Conservation (phyloP, 2,888 invertebrate genomes). For the Hemaris fuciformis region DNA sequence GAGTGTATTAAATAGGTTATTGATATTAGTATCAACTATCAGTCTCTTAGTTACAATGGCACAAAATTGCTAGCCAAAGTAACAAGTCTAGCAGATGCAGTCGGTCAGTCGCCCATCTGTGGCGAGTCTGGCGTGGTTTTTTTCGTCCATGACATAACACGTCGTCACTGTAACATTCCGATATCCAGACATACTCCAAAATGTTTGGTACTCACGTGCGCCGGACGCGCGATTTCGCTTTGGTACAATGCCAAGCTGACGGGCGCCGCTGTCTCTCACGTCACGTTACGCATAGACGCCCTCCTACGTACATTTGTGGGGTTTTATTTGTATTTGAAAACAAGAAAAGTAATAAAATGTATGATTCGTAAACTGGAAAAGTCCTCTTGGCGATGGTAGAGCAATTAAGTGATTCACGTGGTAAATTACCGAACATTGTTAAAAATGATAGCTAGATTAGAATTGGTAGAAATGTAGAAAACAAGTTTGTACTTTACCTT, state of each 20-base stretch:
- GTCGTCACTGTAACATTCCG: conserved; percentile 13
- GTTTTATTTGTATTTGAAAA: neutral
- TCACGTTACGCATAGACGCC: conserved; percentile 20
- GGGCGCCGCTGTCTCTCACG: conserved; percentile 39
- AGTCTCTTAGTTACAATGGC: neutral
- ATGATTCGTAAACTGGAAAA: too few species aligned
- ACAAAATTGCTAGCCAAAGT: neutral
- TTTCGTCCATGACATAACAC: conserved; percentile 7
- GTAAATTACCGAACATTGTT: too few species aligned
- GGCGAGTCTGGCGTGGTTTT: neutral
- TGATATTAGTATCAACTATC: neutral
- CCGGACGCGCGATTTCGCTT: conserved; percentile 30
- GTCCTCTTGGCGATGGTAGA: too few species aligned
- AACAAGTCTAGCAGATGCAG: neutral
- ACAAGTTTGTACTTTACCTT: too few species aligned
- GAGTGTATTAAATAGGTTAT: too few species aligned
- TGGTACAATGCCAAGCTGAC: conserved; percentile 54
- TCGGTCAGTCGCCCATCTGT: neutral
- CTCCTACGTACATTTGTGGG: neutral
- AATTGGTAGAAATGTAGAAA: too few species aligned
- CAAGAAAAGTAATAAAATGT: too few species aligned
- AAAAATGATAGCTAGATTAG: too few species aligned
- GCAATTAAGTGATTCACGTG: too few species aligned
- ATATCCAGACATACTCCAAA: conserved; percentile 1
- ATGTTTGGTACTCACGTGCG: conserved; percentile 23